Conservation (phyloP, 2,888 invertebrate species). For the Didymodactylos carnosus region DNA sequence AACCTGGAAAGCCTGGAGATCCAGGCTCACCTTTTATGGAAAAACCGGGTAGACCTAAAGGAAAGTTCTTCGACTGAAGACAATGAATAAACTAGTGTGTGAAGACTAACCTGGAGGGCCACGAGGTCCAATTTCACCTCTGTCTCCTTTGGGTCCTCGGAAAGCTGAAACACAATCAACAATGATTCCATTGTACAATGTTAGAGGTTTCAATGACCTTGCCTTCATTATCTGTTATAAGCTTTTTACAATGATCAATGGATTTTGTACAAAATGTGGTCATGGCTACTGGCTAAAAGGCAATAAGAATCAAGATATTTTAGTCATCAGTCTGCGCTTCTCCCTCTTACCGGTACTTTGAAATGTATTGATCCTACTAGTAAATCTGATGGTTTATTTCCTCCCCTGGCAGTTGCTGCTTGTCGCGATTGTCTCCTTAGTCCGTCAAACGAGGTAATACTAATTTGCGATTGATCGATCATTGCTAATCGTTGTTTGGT, state of each 20-base stretch:
- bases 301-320: neutral
- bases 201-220: neutral
- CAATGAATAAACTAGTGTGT: too few species aligned
- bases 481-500: neutral
- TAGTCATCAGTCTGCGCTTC: neutral
- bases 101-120: too few species aligned
- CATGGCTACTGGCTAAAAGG: neutral
- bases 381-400: too few species aligned
- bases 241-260: neutral
- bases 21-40: too few species aligned
- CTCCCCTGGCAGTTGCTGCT: too few species aligned
- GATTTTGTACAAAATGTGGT: neutral
- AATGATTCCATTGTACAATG: neutral
- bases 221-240: neutral
- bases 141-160: neutral
- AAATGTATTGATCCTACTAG: neutral
- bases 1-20: neutral
- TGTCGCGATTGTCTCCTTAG: neutral
- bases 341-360: neutral
- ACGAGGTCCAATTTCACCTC: neutral
- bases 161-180: neutral
- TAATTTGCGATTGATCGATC: neutral
- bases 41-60: too few species aligned
- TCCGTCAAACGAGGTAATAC: neutral
- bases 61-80: too few species aligned